Conservation (phyloP, 2,113 vertebrate genomes). For the Paralichthys olivaceus region DNA sequence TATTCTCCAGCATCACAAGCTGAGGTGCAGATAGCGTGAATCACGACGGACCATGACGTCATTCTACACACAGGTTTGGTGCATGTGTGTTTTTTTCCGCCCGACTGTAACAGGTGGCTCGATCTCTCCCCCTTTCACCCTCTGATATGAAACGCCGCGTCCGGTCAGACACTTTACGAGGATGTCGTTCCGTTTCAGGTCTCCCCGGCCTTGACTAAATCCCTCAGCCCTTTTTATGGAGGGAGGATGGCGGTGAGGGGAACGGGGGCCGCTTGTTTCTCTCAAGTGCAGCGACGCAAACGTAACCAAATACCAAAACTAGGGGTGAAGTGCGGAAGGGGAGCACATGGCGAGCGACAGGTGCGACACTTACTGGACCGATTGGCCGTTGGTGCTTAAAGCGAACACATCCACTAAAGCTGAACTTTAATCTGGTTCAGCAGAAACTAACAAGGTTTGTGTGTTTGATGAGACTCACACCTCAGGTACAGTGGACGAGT, state of each 20-base stretch:
- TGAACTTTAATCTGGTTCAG: conserved; percentile 15
- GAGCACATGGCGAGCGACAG: conserved; percentile 78
- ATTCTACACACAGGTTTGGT: conserved; percentile 67
- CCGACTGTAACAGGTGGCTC: conserved; percentile 74
- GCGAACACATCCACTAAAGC: conserved; percentile 44
- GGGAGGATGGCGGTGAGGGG: conserved; percentile 47
- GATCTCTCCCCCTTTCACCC: conserved; percentile 48
- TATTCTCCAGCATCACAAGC: too few species aligned
- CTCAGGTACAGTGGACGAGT: neutral
- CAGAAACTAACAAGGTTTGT: conserved; percentile 38
- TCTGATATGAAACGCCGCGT: conserved; percentile 75
- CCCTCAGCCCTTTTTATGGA: conserved; percentile 46
- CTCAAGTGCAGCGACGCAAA: conserved; percentile 65
- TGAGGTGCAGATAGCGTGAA: too few species aligned
- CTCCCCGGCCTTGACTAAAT: conserved; percentile 71
- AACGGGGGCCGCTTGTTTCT: conserved; percentile 40
- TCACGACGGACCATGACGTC: neutral
- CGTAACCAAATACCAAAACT: conserved; percentile 77
- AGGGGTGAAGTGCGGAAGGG: conserved; percentile 62
- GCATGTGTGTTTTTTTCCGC: neutral
- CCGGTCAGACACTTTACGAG: conserved; percentile 81
- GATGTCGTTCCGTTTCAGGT: conserved; percentile 67
- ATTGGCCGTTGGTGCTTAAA: conserved; percentile 39
- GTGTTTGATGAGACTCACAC: neutral
- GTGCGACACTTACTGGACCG: conserved; percentile 61